Base-by-base conservation (phyloP, 2,888 invertebrate species). In the Empis livida region DNA sequence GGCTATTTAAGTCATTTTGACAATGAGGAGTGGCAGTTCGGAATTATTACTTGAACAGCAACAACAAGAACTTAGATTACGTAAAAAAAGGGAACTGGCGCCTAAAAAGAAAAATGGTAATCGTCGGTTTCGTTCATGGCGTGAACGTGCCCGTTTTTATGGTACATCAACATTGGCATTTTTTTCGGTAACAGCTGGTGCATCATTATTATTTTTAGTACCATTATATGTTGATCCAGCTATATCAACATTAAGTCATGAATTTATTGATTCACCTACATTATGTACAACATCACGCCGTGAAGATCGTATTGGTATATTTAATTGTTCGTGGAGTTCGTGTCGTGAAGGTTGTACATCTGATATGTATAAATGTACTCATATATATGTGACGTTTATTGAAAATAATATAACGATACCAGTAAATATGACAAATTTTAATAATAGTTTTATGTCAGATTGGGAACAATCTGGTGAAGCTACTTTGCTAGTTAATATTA, bases 301-400 rank as follows among this genome's bases (percentile, higher is more conserved):
- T 63, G 79, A 86, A 48, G 86, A 87, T 64, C 84, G 85, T 31
- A 81, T 86, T 64, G 91, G 91, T 5, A 72, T 91, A 50, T 84
- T 84, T 49, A 91, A 91, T 65, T 92, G 91, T 65, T 85, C 89
- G 46, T 91, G 91, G 91, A 82, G 89, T 43, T 90, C 90, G 40
- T 92, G 91, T 63, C 78, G 88, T 58, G 90, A 90, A 71, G 91
- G 91, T 42, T 91, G 91, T 65, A 91, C 91, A 10, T 83, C 85
- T 43, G 88, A 89, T 61, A 77, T 80, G 51, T 79, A 78, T 64
- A 73, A 74, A 55, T 80, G 80, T 65, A 76, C 75, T 43, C 80
- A 79, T 65, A 77, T 80, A 54, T 79, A 77, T 65, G 80, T 80
- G 59, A 74, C 67, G 59, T 69, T 68, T 59, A 64, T 69, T 46